Evolutionary conservation across 2,113 vertebrate genomes (phyloP).

Genomic region (Sitta europaea): DNA sequence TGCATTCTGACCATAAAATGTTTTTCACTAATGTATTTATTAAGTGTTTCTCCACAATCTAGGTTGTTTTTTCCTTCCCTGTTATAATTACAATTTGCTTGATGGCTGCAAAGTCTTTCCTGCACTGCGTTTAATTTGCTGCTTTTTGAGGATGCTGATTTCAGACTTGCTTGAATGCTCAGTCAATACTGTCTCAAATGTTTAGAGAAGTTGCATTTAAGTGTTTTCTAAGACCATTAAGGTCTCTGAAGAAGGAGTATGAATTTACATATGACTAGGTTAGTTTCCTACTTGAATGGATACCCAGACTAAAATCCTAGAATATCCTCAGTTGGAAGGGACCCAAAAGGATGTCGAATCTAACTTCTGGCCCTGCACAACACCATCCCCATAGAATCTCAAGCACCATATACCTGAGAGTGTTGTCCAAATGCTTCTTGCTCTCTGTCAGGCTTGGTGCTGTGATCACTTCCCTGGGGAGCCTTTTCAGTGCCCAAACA

Average conservation of each 20-base stretch:
- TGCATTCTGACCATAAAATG: not conserved
- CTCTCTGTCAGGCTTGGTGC: not conserved
- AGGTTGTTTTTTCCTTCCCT: not conserved
- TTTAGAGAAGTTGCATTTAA: not conserved
- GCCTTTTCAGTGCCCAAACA: not conserved
- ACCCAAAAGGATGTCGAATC: not conserved
- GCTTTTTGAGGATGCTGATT: not conserved
- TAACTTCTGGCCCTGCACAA: not conserved
- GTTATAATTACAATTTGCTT: not conserved
- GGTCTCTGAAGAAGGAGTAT: not conserved
- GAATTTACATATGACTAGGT: not conserved
- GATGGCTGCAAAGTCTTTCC: not conserved
- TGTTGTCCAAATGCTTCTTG: fast-evolving
- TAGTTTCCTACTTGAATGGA: not conserved
- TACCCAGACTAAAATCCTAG: not conserved
- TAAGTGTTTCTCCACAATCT: not conserved
- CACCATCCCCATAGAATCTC: not conserved
- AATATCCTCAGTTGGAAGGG: not conserved
- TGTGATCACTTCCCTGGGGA: not conserved
- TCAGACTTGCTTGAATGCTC: not conserved
- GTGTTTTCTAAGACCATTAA: not conserved
- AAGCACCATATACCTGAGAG: not conserved
- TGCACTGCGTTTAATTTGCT: not conserved
- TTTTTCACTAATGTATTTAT: not conserved
- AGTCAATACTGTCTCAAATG: not conserved